Evolutionary conservation across 2,113 vertebrate species (phyloP), one percentile per base, ranked within the genome.

Genomic region (Entomyzon cyanotis): DNA sequence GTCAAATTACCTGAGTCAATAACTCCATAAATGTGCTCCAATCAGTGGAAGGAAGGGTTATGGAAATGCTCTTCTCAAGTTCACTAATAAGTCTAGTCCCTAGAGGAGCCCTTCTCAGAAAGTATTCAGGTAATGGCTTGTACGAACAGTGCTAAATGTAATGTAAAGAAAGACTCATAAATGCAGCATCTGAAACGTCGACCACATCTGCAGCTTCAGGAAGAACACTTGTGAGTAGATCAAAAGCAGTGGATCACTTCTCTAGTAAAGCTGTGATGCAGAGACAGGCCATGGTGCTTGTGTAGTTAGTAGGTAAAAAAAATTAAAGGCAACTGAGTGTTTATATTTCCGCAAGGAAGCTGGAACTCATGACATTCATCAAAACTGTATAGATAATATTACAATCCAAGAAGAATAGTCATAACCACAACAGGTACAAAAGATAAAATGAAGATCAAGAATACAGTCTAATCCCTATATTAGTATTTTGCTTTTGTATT

Each of bases 31-130:
- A 86, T 96, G 80, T 75, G 46, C 35, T 92, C 82, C n/a, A 68
- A 25, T 91, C n/a, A 81, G 27, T 77, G 47, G 59, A 93, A 90
- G 71, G 63, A 86, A 58, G 16, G 33, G 28, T 75, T 90, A 64
- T 84, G n/a, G 83, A 90, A 93, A 84, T 90, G 56, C 22, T 68
- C 37, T 87, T 93, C 69, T 60, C 37, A 86, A 86, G 71, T 77
- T 93, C 52, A 60, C 47, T 95, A 71, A 33, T 56, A 80, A 86
- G 60, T 56, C n/a, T 84, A 60, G 60, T 93, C 83, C 41, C 79
- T 87, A 81, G 94, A 86, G 93, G 42, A 90, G 49, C 30, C 41
- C 47, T 95, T 95, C 91, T 97, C 90, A 94, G 71, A 94, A 97
- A 75, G 71, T 41, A 35, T 84, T 95, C 49, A 79, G 53, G 78